phyloP scores from a whole-genome alignment of 2,888 invertebrate species.

The Psococerastis gibbosa region DNA sequence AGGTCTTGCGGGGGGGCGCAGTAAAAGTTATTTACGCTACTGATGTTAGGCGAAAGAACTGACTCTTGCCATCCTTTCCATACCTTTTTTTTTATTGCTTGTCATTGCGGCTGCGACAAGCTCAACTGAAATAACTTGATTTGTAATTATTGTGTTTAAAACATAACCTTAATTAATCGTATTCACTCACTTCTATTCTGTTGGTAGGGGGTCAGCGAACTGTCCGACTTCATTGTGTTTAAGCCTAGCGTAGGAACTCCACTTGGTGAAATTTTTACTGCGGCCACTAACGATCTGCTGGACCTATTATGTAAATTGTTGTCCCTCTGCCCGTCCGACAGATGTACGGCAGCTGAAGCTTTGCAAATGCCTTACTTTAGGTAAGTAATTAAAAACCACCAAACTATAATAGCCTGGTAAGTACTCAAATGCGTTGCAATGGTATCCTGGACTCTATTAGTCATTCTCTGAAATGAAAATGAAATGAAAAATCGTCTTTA shows the following conservation, averaged over 20 bases:
- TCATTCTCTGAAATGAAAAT: too few species aligned
- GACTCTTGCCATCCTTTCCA: too few species aligned
- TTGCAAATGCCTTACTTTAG: conserved; percentile 78
- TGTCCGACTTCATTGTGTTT: conserved; percentile 87
- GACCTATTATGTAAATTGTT: conserved; percentile 59
- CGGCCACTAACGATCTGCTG: conserved; percentile 80
- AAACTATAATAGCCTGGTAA: too few species aligned
- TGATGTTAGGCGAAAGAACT: too few species aligned
- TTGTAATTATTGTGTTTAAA: conserved; percentile 7
- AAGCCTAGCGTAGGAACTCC: conserved; percentile 70
- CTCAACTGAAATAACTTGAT: background rate
- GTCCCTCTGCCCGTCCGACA: conserved; percentile 59
- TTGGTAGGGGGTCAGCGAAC: conserved; percentile 40
- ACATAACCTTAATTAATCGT: too few species aligned
- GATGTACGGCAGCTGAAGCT: conserved; percentile 67
- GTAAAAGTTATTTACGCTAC: too few species aligned
- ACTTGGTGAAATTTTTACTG: conserved; percentile 82
- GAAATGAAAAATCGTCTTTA: too few species aligned
- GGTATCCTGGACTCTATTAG: too few species aligned
- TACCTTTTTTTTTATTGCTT: conserved; percentile 3
- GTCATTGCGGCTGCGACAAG: background rate
- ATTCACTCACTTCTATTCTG: too few species aligned
- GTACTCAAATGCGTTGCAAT: too few species aligned
- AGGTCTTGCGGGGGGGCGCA: too few species aligned
- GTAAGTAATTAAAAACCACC: too few species aligned